Percentiles rank a stretch among this genome's conserved stretches.
phyloP scores from a whole-genome alignment of 2,888 invertebrate species.

The Agrenia bidenticulata region DNA sequence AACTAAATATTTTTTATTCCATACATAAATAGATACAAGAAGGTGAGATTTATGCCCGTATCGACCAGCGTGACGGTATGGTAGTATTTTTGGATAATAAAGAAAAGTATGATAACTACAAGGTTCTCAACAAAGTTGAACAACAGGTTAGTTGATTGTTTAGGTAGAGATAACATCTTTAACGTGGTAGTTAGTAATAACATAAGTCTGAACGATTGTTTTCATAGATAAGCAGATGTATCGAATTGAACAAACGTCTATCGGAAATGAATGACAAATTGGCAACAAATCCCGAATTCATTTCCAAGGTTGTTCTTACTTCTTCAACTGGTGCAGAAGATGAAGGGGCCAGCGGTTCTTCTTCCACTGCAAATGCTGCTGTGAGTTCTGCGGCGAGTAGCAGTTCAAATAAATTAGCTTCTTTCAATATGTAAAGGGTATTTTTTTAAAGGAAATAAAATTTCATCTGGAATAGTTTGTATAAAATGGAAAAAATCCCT shows the following conservation, averaged over 20 bases:
- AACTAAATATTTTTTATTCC: slow-evolving; percentile 32
- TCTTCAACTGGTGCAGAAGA: slow-evolving; percentile 6
- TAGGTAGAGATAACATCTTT: too few relatives aligned
- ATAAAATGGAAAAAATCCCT: too few relatives aligned
- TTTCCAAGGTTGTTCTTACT: slow-evolving; percentile 24
- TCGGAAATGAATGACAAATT: slow-evolving; percentile 46
- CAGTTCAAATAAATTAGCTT: too few relatives aligned
- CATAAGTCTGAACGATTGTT: background rate
- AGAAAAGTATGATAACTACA: slow-evolving; percentile 88
- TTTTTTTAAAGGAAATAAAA: too few relatives aligned
- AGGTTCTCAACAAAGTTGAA: slow-evolving; percentile 82
- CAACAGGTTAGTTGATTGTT: slow-evolving; percentile 63
- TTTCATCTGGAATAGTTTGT: too few relatives aligned
- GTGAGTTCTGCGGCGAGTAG: too few relatives aligned
- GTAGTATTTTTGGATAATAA: slow-evolving; percentile 94
- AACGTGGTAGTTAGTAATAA: background rate
- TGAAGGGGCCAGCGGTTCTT: background rate
- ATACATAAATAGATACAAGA: slow-evolving; percentile 90
- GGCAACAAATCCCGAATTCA: slow-evolving; percentile 46
- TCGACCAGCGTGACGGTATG: slow-evolving; percentile 98
- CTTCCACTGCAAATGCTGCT: background rate
- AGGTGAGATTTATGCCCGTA: slow-evolving; percentile 93
- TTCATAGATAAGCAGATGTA: slow-evolving; percentile 38
- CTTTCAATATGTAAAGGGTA: too few relatives aligned
- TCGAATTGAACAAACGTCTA: slow-evolving; percentile 44